phyloP scores from a whole-genome alignment of 2,797 vertebrate species.

The Labeo calbasu region DNA sequence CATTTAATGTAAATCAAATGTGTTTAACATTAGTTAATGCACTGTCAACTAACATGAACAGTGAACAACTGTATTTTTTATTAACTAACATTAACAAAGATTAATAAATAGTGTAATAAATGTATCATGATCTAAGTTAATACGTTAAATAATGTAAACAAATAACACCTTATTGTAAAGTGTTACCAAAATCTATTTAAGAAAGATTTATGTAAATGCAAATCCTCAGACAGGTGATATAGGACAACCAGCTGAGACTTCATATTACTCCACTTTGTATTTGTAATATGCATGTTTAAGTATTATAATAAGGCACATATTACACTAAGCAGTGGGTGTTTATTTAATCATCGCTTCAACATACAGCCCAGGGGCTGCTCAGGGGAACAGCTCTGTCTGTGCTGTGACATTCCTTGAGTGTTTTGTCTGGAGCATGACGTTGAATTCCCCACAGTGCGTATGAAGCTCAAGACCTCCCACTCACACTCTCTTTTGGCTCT shows the following conservation, averaged over 20 bases:
- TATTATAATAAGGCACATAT: constrained; percentile 46
- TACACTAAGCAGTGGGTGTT: constrained; percentile 51
- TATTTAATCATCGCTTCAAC: constrained; percentile 60
- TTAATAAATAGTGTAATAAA: no score
- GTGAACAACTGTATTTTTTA: no score
- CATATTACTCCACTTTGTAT: constrained; percentile 36
- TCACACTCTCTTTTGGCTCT: constrained; percentile 9
- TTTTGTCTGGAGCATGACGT: constrained; percentile 49
- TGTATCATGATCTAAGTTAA: no score
- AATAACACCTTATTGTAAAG: no score
- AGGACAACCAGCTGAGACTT: constrained; percentile 39
- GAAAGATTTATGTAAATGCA: not conserved
- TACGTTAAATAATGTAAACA: no score
- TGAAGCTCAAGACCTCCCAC: constrained; percentile 30
- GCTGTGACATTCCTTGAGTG: constrained; percentile 46
- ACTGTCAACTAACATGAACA: no score
- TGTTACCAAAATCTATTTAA: not conserved
- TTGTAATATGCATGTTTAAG: constrained; percentile 50
- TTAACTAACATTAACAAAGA: no score
- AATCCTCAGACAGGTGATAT: constrained; percentile 4
- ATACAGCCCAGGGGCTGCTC: constrained; percentile 50
- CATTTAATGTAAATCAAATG: no score
- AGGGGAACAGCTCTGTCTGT: constrained; percentile 40
- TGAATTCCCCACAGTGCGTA: constrained; percentile 32
- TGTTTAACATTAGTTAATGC: no score